These are phyloP conservation scores for Caenorhabditis elegans DNA, from an alignment of 1,140 invertebrate species.

Conservation along the genomic window DNA sequence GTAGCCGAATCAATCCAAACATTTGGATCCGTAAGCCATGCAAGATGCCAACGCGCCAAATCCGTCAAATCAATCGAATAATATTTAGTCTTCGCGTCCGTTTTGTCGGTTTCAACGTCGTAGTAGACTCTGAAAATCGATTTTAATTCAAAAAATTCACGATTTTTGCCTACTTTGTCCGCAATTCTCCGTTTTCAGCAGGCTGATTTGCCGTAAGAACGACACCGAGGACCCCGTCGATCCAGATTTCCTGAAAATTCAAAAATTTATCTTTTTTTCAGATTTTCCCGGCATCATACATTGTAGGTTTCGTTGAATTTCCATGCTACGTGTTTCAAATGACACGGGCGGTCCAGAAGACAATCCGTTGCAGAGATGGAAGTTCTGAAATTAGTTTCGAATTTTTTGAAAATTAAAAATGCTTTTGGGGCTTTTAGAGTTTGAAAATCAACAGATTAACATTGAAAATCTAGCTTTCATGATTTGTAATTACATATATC, in stretches of 20 bases:
- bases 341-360: neutral
- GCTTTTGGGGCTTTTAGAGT: too few species aligned
- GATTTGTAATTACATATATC: too few species aligned
- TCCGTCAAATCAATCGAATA: neutral
- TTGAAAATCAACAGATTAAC: too few species aligned
- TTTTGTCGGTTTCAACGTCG: neutral
- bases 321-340: neutral
- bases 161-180: neutral
- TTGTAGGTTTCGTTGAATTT: neutral
- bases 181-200: neutral
- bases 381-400: neutral
- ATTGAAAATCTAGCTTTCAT: too few species aligned
- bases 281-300: neutral
- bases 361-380: neutral
- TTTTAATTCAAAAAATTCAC: too few species aligned
- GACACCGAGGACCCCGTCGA: neutral
- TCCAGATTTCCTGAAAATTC: neutral
- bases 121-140: neutral
- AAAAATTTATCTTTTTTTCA: neutral
- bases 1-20: slow-evolving; percentile 4
- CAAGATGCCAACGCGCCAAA: neutral
- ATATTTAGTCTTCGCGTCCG: neutral
- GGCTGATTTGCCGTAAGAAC: neutral
- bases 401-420: too few species aligned
- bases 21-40: neutral